Percentiles rank a stretch among this genome's conserved stretches.
Conservation (phyloP, 1,140 invertebrate species). For the Uloborus diversus region DNA sequence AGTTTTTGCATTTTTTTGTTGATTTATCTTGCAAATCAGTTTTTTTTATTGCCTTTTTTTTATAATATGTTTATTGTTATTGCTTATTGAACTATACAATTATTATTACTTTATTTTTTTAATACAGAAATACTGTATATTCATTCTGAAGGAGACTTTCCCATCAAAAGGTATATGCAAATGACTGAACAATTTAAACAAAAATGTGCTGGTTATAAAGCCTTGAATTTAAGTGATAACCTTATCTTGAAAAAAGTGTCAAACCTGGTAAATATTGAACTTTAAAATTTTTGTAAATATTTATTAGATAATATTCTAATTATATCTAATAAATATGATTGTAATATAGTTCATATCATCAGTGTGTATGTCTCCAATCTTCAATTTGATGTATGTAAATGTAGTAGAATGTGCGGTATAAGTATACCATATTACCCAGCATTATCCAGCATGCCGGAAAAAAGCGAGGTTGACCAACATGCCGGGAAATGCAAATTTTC, state of each 20-base stretch:
- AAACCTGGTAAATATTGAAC: constrained; percentile 21
- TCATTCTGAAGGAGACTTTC: constrained; percentile 80
- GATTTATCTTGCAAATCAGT: neutral
- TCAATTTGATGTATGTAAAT: too few relatives aligned
- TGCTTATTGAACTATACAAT: neutral
- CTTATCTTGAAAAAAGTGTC: constrained; percentile 26
- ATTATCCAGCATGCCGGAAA: too few relatives aligned
- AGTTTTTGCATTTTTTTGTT: neutral
- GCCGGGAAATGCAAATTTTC: too few relatives aligned
- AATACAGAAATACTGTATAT: constrained; percentile 76
- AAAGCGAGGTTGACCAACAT: too few relatives aligned
- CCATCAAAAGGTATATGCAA: constrained; percentile 73
- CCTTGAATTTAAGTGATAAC: constrained; percentile 20
- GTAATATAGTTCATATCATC: neutral
- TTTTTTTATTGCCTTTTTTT: neutral
- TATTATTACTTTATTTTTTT: neutral
- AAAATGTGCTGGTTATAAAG: neutral
- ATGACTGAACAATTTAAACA: constrained; percentile 10
- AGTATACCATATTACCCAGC: too few relatives aligned
- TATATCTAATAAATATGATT: neutral
- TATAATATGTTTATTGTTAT: neutral
- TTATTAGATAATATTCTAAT: neutral
- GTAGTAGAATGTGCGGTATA: too few relatives aligned
- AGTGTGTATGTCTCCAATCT: too few relatives aligned
- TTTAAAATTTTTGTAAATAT: constrained; percentile 55